A percentile compares a stretch with the other conserved stretches of the same genome.
phyloP scores from a whole-genome alignment of 2,113 vertebrate species.

The Ivindomyrus marchei region DNA sequence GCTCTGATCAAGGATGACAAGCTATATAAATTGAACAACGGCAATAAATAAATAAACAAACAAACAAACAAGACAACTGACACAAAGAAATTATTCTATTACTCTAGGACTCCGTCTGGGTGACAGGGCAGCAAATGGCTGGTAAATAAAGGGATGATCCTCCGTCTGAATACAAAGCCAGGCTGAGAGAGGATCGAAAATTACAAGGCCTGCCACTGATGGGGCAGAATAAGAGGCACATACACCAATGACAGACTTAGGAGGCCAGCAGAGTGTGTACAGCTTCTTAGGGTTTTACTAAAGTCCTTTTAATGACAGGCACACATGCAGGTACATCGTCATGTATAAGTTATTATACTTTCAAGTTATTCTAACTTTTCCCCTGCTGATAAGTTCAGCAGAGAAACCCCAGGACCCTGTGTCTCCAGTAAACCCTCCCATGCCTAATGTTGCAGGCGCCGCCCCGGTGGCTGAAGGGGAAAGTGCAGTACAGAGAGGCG shows the following conservation, averaged over 20 bases:
- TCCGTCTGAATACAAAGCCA: background rate
- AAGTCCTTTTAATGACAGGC: background rate
- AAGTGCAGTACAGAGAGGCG: slow-evolving; percentile 32
- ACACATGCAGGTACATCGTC: background rate
- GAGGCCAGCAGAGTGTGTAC: background rate
- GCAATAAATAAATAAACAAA: background rate
- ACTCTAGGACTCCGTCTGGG: background rate
- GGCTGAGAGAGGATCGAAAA: background rate
- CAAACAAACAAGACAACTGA: slow-evolving; percentile 3
- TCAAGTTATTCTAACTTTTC: slow-evolving; percentile 45
- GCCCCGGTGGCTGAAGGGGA: slow-evolving; percentile 34
- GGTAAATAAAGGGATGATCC: background rate
- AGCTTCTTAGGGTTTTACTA: background rate
- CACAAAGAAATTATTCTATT: slow-evolving; percentile 5
- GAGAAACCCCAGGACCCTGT: slow-evolving; percentile 43
- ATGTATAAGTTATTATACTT: background rate
- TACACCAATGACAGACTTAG: background rate
- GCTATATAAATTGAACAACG: background rate
- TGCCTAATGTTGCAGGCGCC: slow-evolving; percentile 17
- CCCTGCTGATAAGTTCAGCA: slow-evolving; percentile 42
- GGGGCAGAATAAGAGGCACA: background rate
- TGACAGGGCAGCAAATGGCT: background rate
- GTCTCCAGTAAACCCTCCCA: slow-evolving; percentile 30
- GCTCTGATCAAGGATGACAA: background rate
- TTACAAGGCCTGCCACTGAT: background rate